Conservation (phyloP, 2,113 vertebrate species). For the Rhinolophus ferrumequinum region DNA sequence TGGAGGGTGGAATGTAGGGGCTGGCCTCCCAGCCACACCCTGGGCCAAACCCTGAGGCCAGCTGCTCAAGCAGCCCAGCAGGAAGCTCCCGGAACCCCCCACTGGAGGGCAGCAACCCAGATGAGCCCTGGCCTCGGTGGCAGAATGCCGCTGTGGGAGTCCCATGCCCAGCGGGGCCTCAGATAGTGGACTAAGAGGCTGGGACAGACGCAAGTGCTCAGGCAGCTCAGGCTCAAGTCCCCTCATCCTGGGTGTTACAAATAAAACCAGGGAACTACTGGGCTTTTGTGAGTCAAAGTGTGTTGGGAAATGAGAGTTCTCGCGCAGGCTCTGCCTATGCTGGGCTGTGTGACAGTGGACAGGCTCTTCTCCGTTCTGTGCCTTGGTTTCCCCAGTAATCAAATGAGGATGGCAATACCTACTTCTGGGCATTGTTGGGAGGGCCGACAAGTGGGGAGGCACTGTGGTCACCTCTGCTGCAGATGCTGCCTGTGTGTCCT, state of each 20-base stretch:
- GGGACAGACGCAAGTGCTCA: accelerated
- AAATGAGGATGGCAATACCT: not conserved
- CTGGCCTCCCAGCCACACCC: not conserved
- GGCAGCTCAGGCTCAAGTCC: accelerated
- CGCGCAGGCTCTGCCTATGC: accelerated
- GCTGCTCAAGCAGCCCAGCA: not conserved
- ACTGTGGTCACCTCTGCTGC: not conserved
- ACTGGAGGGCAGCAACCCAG: accelerated
- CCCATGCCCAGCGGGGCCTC: accelerated
- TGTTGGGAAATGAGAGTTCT: accelerated
- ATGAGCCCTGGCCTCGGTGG: no score
- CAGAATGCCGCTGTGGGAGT: accelerated
- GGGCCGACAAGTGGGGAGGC: not conserved
- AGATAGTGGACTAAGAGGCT: accelerated
- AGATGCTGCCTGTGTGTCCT: accelerated
- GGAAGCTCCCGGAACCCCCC: accelerated
- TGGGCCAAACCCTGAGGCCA: no score
- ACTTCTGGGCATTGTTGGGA: not conserved
- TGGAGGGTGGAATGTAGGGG: no score
- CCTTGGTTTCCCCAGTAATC: not conserved
- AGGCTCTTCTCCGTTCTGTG: not conserved
- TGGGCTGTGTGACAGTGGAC: accelerated
- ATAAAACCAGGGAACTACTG: not conserved
- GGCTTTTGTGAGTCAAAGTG: not conserved
- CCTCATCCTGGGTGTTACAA: accelerated